These are phyloP conservation scores for Cyanoramphus novaezelandiae DNA, from an alignment of 2,113 vertebrate genomes.

Conservation along the genomic window DNA sequence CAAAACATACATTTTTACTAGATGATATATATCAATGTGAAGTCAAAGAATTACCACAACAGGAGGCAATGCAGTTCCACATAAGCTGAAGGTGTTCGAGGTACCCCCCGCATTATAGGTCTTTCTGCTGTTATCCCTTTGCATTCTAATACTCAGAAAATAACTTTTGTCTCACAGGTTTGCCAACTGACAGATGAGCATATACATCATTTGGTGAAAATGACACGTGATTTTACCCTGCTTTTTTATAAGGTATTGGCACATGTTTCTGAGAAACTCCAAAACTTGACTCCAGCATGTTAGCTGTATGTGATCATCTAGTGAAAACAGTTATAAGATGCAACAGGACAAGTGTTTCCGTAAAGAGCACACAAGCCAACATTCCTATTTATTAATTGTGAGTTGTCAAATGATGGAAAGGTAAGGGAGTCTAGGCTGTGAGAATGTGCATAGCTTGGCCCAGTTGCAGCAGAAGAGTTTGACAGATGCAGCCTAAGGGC, in stretches of 20 bases:
- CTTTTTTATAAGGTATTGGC: conserved; percentile 92
- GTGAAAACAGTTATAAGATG: not conserved
- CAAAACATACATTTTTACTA: not conserved
- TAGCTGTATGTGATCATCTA: not conserved
- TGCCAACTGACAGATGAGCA: conserved; percentile 82
- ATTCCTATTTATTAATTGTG: not conserved
- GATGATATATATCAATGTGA: not conserved
- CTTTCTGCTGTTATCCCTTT: not conserved
- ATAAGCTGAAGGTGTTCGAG: not conserved
- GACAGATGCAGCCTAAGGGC: not conserved
- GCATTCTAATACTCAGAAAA: not conserved
- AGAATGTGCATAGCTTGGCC: not conserved
- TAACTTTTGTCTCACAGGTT: conserved; percentile 71
- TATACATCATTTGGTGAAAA: conserved; percentile 85
- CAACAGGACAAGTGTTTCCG: not conserved
- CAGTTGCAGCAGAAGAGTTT: not conserved
- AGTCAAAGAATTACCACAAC: not conserved
- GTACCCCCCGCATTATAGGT: not conserved
- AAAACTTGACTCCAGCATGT: not conserved
- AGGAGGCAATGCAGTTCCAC: not conserved
- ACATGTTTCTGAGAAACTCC: not conserved
- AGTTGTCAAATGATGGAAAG: not conserved
- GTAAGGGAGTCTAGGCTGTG: not conserved
- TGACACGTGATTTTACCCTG: conserved; percentile 88
- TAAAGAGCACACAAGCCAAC: not conserved